phyloP scores from a whole-genome alignment of 2,797 vertebrate genomes.

The Erethizon dorsatum region DNA sequence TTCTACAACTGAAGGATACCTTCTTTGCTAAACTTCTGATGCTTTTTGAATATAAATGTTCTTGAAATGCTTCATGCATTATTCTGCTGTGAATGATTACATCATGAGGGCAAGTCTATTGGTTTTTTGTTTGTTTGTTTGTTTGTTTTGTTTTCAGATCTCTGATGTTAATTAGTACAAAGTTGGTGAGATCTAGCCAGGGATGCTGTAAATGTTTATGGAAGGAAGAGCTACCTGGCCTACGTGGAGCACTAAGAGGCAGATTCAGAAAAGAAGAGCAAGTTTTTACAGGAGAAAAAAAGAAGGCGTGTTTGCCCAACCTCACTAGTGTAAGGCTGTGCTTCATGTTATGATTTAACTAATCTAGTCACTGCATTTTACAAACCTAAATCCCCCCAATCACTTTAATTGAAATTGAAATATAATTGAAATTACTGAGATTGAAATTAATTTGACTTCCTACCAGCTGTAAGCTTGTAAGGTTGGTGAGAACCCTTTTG shows the following conservation, averaged over 20 bases:
- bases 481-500: neutral
- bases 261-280: neutral
- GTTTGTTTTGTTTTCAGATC: neutral
- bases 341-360: neutral
- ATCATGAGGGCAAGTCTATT: neutral
- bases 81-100: neutral
- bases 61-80: neutral
- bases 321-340: neutral
- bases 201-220: neutral
- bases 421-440: slow-evolving; percentile 27
- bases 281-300: neutral
- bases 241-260: neutral
- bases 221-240: neutral
- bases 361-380: slow-evolving; percentile 1
- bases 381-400: neutral
- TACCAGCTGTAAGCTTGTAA: neutral
- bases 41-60: neutral
- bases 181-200: neutral
- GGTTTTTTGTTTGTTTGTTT: neutral
- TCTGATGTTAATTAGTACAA: neutral
- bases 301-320: neutral
- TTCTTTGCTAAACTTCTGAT: neutral
- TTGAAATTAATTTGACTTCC: slow-evolving; percentile 20
- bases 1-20: neutral
- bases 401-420: neutral